Base-by-base conservation (phyloP, 37 sponge, comb jelly and placozoan species). In the Theonella swinhoei region DNA sequence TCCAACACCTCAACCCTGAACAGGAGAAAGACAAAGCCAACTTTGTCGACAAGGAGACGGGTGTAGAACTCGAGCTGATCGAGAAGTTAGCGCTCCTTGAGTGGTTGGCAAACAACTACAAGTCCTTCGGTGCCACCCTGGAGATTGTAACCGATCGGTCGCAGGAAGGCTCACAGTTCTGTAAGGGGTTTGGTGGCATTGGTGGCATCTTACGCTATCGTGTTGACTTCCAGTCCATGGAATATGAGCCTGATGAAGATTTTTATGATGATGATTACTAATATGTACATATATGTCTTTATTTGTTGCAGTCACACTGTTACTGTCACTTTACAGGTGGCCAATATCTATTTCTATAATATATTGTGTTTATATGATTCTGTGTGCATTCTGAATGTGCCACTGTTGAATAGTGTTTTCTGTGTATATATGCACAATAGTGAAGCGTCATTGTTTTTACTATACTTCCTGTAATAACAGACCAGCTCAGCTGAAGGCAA, bases 161-260 rank as follows among this genome's bases (percentile, higher is more conserved):
- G 5, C 99, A 99, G 69, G 99, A 99, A 87, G 99, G 99, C 1
- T 99, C 99, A 4, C 99, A 99, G 82, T 99, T 99, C 67, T 99
- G 99, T 80, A 91, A 91, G 59, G 99, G 99, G 70, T 99, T 99
- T 75, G 99, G 99, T 54, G 99, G 99, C 24, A 91, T 99, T 70
- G 99, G 99, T 17, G 97, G 99, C 3, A 91, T 96, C 70, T 83
- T 97, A 4, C 88, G 97, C 5, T 99, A 99, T 73, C 72, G 92
- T 34, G 99, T 99, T 5, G 99, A 99, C 90, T 99, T 99, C 77
- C 99, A 99, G 73, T 89, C 87, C 22, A 92, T 99, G 88, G 99
- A 97, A 41, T 87, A 75, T 39, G 86, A 90, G 14, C 37, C 86
- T n/a, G 90, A 88, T 70, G 93, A 98, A 43, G 89, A 95, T 39